Base-by-base conservation (phyloP, 2,113 vertebrate species). In the Cichladusa arquata region DNA sequence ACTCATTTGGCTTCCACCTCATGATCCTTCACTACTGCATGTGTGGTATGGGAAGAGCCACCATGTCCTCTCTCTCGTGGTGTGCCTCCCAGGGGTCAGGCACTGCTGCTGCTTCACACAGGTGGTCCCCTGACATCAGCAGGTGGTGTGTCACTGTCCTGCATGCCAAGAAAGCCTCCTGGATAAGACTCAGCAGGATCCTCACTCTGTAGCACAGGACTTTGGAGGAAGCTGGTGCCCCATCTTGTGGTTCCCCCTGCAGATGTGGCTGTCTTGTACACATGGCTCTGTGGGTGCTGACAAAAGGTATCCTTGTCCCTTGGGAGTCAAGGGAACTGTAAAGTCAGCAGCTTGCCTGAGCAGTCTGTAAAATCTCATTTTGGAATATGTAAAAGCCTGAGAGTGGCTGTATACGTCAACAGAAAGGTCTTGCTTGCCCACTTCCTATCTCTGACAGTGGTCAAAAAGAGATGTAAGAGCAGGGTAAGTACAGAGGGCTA, bases 231-330 rank as follows among this genome's bases (percentile, higher is more conserved):
- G 56, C 26, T 26, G 57, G 57, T 74, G 24, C 12, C 2, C 19
- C 2, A 0, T 36, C 17, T 48, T 0, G 0, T 22, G 23, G 8
- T 28, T 60, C 36, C 48, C 12, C 1, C 2, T 48, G 36, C 25
- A 69, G 36, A 29, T 70, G 19, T 54, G n/a, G 7, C 65, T 40
- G 2, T 1, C 2, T 26, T 42, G 44, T 33, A 16, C 0, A 1
- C 50, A 8, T 31, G 47, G 29, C 23, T 44, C 19, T 33, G 8
- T 20, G 12, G 23, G 11, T 44, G 25, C 33, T 93, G 61, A 47
- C 3, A 0, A 64, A 34, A 88, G 34, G 12, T 22, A 33, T 19
- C 23, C 44, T 54, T 18, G 10, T 66, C 19, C 34, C 11, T 44
- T 13, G 4, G 26, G n/a, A 69, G 26, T 62, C 33, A 74, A 60